phyloP scores from a whole-genome alignment of 2,797 vertebrate species.

The Neopelma chrysocephalum region DNA sequence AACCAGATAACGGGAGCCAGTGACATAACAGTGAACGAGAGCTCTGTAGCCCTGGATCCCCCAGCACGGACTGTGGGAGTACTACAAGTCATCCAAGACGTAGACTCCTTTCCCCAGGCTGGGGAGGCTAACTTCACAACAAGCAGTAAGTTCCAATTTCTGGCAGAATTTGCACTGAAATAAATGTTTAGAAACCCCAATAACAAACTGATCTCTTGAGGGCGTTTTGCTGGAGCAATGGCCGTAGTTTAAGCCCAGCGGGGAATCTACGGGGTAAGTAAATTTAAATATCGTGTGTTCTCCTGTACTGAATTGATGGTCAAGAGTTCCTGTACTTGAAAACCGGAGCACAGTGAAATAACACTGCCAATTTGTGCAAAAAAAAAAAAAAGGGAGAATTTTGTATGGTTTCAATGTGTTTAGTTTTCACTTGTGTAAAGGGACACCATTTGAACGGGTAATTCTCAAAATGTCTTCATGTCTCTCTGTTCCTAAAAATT shows the following conservation, averaged over 20 bases:
- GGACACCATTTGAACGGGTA: background rate
- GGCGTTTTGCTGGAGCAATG: background rate
- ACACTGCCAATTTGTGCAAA: background rate
- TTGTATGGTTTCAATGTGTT: background rate
- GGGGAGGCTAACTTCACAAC: slow-evolving; percentile 81
- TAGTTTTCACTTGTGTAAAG: background rate
- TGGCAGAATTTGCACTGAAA: background rate
- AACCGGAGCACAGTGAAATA: background rate
- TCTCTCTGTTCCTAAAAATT: background rate
- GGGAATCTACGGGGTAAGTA: background rate
- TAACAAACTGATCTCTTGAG: background rate
- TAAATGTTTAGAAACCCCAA: background rate
- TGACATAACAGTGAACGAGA: slow-evolving; percentile 90
- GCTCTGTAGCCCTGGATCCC: slow-evolving; percentile 87
- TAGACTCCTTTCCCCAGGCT: slow-evolving; percentile 75
- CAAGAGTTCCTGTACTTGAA: background rate
- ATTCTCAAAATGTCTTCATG: background rate
- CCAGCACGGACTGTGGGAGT: slow-evolving; percentile 77
- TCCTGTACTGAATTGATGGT: background rate
- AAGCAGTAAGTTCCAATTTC: slow-evolving; percentile 84
- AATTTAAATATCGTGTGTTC: background rate
- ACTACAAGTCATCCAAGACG: slow-evolving; percentile 82
- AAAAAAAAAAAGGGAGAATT: background rate
- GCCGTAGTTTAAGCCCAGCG: background rate
- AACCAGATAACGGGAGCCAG: slow-evolving; percentile 91